These are phyloP conservation scores for Otus sunia DNA, from an alignment of 2,113 vertebrate genomes.

Conservation along the genomic window DNA sequence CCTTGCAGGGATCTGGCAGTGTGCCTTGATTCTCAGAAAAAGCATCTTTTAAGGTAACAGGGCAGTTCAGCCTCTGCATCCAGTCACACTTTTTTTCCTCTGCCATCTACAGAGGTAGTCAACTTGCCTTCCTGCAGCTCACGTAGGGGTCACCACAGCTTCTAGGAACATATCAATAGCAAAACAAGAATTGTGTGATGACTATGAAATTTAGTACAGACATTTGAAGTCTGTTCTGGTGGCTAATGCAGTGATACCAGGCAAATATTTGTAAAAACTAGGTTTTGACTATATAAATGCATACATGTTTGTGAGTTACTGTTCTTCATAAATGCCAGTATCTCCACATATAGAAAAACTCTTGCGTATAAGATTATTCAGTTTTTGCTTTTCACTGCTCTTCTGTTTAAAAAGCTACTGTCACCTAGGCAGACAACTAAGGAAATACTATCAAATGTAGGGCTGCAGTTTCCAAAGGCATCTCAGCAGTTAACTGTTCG, in stretches of 20 bases:
- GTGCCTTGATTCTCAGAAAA: neutral
- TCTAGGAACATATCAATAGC: neutral
- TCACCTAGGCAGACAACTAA: neutral
- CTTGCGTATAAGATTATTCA: neutral
- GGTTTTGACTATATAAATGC: neutral
- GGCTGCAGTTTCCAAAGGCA: neutral
- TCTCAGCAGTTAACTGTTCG: neutral
- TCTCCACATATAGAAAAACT: neutral
- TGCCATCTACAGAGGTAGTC: neutral
- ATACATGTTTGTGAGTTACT: neutral
- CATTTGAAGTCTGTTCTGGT: neutral
- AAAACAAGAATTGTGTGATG: neutral
- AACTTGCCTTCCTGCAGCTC: neutral
- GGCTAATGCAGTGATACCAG: neutral
- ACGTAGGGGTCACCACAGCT: neutral
- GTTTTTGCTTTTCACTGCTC: neutral
- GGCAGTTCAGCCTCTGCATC: neutral
- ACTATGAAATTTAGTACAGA: neutral
- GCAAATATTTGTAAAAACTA: neutral
- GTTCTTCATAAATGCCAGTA: neutral
- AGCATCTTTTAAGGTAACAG: neutral
- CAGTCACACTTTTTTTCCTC: neutral
- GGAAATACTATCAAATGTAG: neutral
- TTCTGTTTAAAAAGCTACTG: neutral
- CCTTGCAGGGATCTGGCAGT: neutral